phyloP scores from a whole-genome alignment of 2,113 vertebrate species.

The Rhombomys opimus region DNA sequence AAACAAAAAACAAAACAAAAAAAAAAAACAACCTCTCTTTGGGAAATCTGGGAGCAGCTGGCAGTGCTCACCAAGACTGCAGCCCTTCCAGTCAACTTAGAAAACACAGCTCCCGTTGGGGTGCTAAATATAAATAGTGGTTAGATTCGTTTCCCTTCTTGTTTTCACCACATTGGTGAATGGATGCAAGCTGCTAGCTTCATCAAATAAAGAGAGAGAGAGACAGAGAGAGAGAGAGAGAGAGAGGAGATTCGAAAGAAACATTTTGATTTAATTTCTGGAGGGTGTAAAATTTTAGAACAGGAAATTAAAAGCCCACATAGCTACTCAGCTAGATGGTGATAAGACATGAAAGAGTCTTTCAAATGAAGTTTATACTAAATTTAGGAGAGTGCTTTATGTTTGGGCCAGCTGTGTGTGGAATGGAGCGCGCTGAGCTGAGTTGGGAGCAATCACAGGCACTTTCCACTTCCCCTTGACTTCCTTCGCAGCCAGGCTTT shows the following conservation, averaged over 20 bases:
- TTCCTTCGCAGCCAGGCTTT: conserved; percentile 53
- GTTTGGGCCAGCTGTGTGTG: conserved; percentile 63
- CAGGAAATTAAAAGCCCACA: conserved; percentile 54
- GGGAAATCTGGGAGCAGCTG: not conserved
- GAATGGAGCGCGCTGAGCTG: not conserved
- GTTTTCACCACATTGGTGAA: conserved; percentile 29
- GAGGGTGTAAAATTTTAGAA: conserved; percentile 57
- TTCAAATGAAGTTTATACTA: conserved; percentile 54
- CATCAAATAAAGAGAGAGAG: conserved; percentile 10
- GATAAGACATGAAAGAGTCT: conserved; percentile 65
- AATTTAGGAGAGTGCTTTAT: conserved; percentile 57
- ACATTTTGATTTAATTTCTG: conserved; percentile 69
- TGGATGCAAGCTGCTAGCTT: conserved; percentile 52
- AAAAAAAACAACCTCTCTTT: not conserved
- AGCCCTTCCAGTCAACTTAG: not conserved
- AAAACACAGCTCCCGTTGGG: not conserved
- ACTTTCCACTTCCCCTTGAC: conserved; percentile 34
- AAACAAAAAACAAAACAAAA: not conserved
- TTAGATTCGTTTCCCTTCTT: conserved; percentile 39
- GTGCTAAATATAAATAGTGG: not conserved
- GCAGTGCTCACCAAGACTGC: not conserved
- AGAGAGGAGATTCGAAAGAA: conserved; percentile 17
- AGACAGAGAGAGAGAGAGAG: not conserved
- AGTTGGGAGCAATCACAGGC: not conserved
- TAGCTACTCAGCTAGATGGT: conserved; percentile 41